phyloP scores from a whole-genome alignment of 2,113 vertebrate species.

The Gasterosteus nipponicus region DNA sequence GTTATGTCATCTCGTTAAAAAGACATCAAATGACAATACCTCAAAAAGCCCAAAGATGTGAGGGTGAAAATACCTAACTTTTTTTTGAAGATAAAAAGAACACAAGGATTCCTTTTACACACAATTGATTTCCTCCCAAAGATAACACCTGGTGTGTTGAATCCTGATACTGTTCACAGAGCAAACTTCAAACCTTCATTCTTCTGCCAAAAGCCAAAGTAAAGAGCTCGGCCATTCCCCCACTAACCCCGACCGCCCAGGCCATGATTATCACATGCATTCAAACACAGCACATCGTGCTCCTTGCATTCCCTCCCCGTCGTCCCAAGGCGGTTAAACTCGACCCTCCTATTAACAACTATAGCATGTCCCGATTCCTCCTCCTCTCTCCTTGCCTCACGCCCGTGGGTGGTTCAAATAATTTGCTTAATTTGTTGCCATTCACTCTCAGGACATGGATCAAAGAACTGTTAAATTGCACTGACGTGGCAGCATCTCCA shows the following conservation, averaged over 20 bases:
- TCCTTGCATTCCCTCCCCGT: slow-evolving; percentile 28
- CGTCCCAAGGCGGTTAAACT: slow-evolving; percentile 46
- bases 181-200: slow-evolving; percentile 9
- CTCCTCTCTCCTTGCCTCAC: slow-evolving; percentile 60
- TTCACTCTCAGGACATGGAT: slow-evolving; percentile 81
- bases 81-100: slow-evolving; percentile 30
- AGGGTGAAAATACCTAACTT: slow-evolving; percentile 24
- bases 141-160: slow-evolving; percentile 29
- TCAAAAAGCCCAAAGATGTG: slow-evolving; percentile 14
- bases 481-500: slow-evolving; percentile 73
- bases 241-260: slow-evolving; percentile 20
- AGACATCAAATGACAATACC: slow-evolving; percentile 17
- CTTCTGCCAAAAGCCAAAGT: neutral
- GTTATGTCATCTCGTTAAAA: neutral
- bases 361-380: slow-evolving; percentile 47
- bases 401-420: slow-evolving; percentile 79
- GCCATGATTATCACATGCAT: slow-evolving; percentile 46
- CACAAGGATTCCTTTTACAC: slow-evolving; percentile 30
- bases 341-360: slow-evolving; percentile 64
- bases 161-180: slow-evolving; percentile 32
- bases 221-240: slow-evolving; percentile 7
- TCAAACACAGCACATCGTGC: slow-evolving; percentile 31
- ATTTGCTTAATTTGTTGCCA: slow-evolving; percentile 85
- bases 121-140: slow-evolving; percentile 44
- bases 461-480: slow-evolving; percentile 83